These are phyloP conservation scores for Dermolepida albohirtum DNA, from an alignment of 2,888 invertebrate genomes.

Conservation along the genomic window DNA sequence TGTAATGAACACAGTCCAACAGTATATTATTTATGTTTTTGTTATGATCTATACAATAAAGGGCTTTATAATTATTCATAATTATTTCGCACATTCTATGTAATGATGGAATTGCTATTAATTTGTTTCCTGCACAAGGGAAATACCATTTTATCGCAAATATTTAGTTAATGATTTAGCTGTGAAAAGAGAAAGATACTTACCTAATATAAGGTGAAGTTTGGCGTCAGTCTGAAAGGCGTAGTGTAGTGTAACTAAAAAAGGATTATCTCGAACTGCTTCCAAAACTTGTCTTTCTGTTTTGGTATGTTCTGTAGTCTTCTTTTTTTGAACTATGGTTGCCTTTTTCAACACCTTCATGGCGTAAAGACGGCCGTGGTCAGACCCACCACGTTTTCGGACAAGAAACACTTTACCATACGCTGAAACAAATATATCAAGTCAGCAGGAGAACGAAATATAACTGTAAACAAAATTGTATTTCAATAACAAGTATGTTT, in stretches of 20 bases:
- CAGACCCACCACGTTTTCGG: slow-evolving; percentile 87
- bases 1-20: too few species aligned
- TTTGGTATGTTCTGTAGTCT: slow-evolving; percentile 96
- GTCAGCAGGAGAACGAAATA: background rate
- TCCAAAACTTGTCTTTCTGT: slow-evolving; percentile 97
- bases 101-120: too few species aligned
- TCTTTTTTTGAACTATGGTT: slow-evolving; percentile 92
- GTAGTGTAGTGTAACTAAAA: slow-evolving; percentile 96
- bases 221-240: slow-evolving; percentile 98
- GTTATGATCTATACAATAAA: too few species aligned
- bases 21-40: too few species aligned
- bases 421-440: slow-evolving; percentile 71
- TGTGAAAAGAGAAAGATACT: slow-evolving; percentile 51
- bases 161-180: too few species aligned
- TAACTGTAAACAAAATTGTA: too few species aligned
- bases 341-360: slow-evolving; percentile 99
- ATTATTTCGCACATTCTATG: too few species aligned
- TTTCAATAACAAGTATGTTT: too few species aligned
- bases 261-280: slow-evolving; percentile 93
- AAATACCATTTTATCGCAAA: too few species aligned
- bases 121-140: too few species aligned
- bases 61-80: too few species aligned
- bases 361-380: slow-evolving; percentile 92
- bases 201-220: slow-evolving; percentile 95
- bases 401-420: slow-evolving; percentile 97